Conservation (phyloP, 2,888 invertebrate genomes). For the Amphipyra tragopoginis region DNA sequence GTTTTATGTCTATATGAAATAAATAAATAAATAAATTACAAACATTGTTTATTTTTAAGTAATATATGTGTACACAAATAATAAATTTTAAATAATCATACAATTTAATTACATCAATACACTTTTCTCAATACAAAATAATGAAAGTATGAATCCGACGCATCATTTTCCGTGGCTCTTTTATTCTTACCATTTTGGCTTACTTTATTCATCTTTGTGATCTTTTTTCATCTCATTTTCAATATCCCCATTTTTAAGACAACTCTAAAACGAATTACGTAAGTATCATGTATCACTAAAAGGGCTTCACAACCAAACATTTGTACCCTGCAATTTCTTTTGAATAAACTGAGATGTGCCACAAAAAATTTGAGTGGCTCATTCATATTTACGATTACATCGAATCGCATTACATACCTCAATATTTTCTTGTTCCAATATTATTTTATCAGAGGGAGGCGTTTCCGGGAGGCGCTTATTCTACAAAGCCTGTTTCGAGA, state of each 20-base stretch:
- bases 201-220: too few relatives aligned
- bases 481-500: constrained; percentile 65
- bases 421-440: constrained; percentile 70
- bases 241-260: background rate
- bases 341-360: constrained; percentile 49
- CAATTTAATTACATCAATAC: too few relatives aligned
- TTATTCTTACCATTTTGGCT: too few relatives aligned
- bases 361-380: constrained; percentile 67
- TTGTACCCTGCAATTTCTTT: constrained; percentile 27
- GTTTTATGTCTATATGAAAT: too few relatives aligned
- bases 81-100: too few relatives aligned
- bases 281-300: constrained; percentile 4
- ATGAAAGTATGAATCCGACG: too few relatives aligned
- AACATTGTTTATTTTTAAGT: too few relatives aligned
- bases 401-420: constrained; percentile 66
- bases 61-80: too few relatives aligned
- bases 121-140: too few relatives aligned
- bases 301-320: constrained; percentile 2
- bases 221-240: background rate
- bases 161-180: too few relatives aligned
- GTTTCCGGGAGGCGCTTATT: constrained; percentile 63
- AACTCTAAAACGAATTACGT: background rate
- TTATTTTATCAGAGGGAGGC: constrained; percentile 63
- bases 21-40: too few relatives aligned
- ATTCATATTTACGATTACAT: constrained; percentile 69